These are phyloP conservation scores for Hippoglossus stenolepis DNA, from an alignment of 2,113 vertebrate species.

Conservation along the genomic window DNA sequence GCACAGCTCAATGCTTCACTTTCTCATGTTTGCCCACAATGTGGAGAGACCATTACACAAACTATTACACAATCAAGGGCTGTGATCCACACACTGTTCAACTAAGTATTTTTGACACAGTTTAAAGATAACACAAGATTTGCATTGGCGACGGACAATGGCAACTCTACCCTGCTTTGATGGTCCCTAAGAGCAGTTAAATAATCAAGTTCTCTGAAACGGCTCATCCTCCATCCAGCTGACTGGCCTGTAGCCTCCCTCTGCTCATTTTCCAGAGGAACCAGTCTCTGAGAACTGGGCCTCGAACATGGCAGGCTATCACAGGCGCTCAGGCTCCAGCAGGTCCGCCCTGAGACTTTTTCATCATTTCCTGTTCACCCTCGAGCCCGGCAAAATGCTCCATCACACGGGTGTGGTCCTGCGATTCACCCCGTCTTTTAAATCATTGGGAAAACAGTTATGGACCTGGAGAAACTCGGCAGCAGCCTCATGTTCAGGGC, in stretches of 20 bases:
- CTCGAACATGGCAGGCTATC: slow-evolving; percentile 19
- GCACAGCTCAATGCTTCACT: slow-evolving; percentile 14
- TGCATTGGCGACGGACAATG: slow-evolving; percentile 52
- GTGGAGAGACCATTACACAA: slow-evolving; percentile 20
- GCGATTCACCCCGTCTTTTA: slow-evolving; percentile 93
- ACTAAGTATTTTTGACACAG: slow-evolving; percentile 25
- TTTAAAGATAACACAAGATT: slow-evolving; percentile 36
- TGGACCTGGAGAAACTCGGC: slow-evolving; percentile 94
- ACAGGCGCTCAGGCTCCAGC: slow-evolving; percentile 10
- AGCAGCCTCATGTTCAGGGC: slow-evolving; percentile 87
- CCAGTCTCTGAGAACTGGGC: neutral
- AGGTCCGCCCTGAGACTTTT: slow-evolving; percentile 16
- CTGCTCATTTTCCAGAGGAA: slow-evolving; percentile 12
- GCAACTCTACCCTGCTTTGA: slow-evolving; percentile 49
- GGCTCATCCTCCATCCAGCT: slow-evolving; percentile 10
- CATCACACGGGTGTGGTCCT: slow-evolving; percentile 96
- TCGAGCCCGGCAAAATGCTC: neutral
- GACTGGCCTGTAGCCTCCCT: slow-evolving; percentile 4
- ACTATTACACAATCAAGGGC: slow-evolving; percentile 19
- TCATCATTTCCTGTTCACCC: neutral
- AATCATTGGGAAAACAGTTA: slow-evolving; percentile 96
- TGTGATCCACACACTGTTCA: slow-evolving; percentile 29
- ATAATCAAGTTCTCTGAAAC: slow-evolving; percentile 6
- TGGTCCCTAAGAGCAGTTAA: slow-evolving; percentile 43
- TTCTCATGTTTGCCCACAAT: slow-evolving; percentile 28